phyloP scores from a whole-genome alignment of 1,140 invertebrate genomes.

The Drosophila prosaltans region DNA sequence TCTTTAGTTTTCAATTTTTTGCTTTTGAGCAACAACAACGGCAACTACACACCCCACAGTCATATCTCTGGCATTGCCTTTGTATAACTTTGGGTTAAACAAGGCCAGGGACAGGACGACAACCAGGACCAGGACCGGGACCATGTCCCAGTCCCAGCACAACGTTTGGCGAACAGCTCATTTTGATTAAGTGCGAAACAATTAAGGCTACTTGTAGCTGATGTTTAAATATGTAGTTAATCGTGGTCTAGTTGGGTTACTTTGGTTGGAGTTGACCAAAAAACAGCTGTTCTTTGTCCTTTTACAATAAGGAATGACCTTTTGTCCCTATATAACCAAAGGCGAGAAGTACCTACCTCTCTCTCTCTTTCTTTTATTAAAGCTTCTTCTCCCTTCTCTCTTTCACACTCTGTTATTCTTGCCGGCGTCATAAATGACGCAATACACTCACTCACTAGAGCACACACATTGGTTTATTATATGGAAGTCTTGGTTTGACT shows the following conservation, averaged over 20 bases:
- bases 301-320: no score
- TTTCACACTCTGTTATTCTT: constrained; percentile 13
- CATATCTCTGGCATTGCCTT: constrained; percentile 65
- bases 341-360: no score
- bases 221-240: constrained; percentile 75
- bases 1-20: constrained; percentile 82
- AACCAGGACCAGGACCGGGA: constrained; percentile 10
- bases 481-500: background rate
- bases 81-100: constrained; percentile 66
- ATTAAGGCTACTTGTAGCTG: constrained; percentile 69
- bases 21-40: constrained; percentile 55
- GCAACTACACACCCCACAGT: constrained; percentile 35
- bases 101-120: constrained; percentile 11
- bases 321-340: no score
- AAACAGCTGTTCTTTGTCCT: constrained; percentile 54
- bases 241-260: constrained; percentile 39
- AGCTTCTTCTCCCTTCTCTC: background rate
- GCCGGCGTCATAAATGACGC: constrained; percentile 49
- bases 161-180: constrained; percentile 52
- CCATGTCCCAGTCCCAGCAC: constrained; percentile 29
- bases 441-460: constrained; percentile 29
- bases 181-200: constrained; percentile 81
- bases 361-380: background rate
- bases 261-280: constrained; percentile 37
- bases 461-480: constrained; percentile 3